Percentiles rank a stretch among this genome's conserved stretches.
phyloP scores from a whole-genome alignment of 2,888 invertebrate genomes.

The Phymatocera aterrima region DNA sequence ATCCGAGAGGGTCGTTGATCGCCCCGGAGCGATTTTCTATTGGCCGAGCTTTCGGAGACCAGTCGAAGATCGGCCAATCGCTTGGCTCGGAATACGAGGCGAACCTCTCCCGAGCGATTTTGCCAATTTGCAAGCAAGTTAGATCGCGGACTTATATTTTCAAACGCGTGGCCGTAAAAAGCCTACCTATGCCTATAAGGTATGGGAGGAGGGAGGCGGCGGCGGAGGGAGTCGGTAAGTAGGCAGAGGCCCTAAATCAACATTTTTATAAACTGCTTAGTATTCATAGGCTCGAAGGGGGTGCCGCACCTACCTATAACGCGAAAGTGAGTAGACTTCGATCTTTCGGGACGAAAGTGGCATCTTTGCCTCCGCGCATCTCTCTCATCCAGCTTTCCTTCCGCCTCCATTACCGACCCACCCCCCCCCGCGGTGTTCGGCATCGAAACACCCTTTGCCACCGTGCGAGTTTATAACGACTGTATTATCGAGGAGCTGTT shows the following conservation, averaged over 20 bases:
- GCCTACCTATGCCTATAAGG: conserved; percentile 47
- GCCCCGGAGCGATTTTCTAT: not conserved
- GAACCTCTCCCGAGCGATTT: conserved; percentile 11
- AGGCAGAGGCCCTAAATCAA: conserved; percentile 71
- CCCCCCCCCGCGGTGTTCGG: not conserved
- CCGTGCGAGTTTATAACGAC: conserved; percentile 58
- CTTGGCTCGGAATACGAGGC: not conserved
- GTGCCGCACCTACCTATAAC: conserved; percentile 58
- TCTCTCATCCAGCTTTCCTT: conserved; percentile 24
- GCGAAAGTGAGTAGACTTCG: conserved; percentile 63
- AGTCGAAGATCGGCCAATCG: conserved; percentile 23
- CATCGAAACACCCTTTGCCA: conserved; percentile 4
- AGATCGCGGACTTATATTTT: conserved; percentile 34
- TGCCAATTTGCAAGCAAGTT: conserved; percentile 38
- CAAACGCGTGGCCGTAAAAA: conserved; percentile 37
- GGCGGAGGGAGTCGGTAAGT: conserved; percentile 58
- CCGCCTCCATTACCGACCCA: not conserved
- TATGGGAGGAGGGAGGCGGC: too few species aligned
- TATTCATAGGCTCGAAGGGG: conserved; percentile 71
- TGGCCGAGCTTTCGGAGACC: conserved; percentile 22
- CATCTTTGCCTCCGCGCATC: conserved; percentile 21
- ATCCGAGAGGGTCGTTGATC: not conserved
- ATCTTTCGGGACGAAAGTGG: conserved; percentile 54
- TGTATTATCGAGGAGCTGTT: conserved; percentile 62
- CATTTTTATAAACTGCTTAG: conserved; percentile 74